Base-by-base conservation (phyloP, 2,797 vertebrate genomes). In the Megaceryle alcyon region DNA sequence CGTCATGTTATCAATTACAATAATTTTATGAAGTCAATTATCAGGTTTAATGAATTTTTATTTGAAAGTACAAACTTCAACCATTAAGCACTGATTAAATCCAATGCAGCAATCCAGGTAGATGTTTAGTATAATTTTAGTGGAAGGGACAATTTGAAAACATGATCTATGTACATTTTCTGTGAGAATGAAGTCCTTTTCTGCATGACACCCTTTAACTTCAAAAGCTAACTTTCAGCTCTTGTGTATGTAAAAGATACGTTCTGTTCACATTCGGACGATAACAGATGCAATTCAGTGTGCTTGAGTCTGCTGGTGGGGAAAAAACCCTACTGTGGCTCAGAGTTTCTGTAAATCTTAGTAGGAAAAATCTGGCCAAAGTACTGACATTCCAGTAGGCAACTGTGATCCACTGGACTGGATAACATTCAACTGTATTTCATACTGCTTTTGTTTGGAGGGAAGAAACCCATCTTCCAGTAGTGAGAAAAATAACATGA, bases 11-110 rank as follows among this genome's bases (percentile, higher is more conserved):
- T 88, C 81, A 88, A 53, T 37, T 72, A 70, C 15, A 69, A 88
- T 59, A 66, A 53, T 81, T 94, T 89, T 65, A 84, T 78, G 78
- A 95, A 83, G 29, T 68, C 6, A 6, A 44, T 95, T 86, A 94
- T 75, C 48, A 73, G 14, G 31, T 85, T 92, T 80, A 95, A 93
- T 72, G 4, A 33, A 2, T 41, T 41, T 63, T 35, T 80, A 25
- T 72, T 71, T 44, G 11, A 18, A 84, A 91, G 31, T 14, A 77
- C 51, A 82, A 77, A 54, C 7, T 75, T 86, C 18, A 86, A 1
- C 31, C 6, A 43, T 31, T 21, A 22, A 88, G 31, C 10, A 17
- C 23, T 87, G 46, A 71, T 69, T 37, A 80, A 91, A 80, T 81
- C n/a, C 23, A 90, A 23, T 51, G 37, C 64, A 82, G 48, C 56